A percentile compares a stretch with the other conserved stretches of the same genome.
These are phyloP conservation scores for Drosophila dunni DNA, from an alignment of 1,140 invertebrate species.

Conservation along the genomic window DNA sequence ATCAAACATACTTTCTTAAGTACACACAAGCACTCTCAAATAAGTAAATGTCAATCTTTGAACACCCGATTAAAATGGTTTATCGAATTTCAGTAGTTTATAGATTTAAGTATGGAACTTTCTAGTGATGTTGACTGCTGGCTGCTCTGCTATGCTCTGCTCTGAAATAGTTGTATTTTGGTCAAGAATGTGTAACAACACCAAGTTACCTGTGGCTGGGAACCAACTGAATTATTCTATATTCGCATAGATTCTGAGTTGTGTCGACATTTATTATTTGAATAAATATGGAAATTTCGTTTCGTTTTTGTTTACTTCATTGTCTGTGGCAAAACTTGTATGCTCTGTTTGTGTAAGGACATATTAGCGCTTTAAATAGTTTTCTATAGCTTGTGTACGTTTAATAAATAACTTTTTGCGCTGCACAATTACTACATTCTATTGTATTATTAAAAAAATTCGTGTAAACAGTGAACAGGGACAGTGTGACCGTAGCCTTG, in stretches of 20 bases:
- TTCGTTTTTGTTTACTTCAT: constrained; percentile 29
- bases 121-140: constrained; percentile 38
- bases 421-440: constrained; percentile 22
- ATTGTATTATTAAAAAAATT: constrained; percentile 34
- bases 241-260: constrained; percentile 18
- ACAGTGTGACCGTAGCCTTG: constrained; percentile 21
- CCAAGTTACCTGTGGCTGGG: constrained; percentile 42
- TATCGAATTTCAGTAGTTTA: background rate
- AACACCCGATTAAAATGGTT: constrained; percentile 11
- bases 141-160: background rate
- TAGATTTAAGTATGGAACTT: constrained; percentile 37
- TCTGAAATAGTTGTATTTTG: constrained; percentile 22
- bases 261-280: constrained; percentile 18
- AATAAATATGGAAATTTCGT: constrained; percentile 1
- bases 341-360: constrained; percentile 23
- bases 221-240: constrained; percentile 18
- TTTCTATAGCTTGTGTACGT: background rate
- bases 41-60: constrained; percentile 29
- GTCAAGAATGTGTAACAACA: constrained; percentile 3
- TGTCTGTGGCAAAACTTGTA: constrained; percentile 28
- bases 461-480: constrained; percentile 42
- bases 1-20: constrained; percentile 58
- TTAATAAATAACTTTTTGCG: constrained; percentile 15
- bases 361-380: constrained; percentile 23
- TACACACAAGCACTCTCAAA: background rate